Evolutionary conservation across 2,797 vertebrate species (phyloP).

Genomic region (Lemur catta): DNA sequence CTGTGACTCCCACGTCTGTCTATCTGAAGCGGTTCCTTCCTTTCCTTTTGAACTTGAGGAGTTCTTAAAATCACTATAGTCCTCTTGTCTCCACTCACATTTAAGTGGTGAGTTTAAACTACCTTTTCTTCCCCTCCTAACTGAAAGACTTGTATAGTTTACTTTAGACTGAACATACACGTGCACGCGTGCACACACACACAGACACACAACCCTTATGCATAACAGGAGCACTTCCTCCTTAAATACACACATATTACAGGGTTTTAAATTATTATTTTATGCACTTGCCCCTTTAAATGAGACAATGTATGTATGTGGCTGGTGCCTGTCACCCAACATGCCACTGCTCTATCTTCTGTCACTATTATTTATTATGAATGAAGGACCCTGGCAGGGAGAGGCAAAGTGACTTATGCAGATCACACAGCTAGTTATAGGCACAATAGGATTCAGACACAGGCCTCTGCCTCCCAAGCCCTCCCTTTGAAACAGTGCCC

Average conservation of each 20-base stretch:
- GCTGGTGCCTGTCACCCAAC: not conserved
- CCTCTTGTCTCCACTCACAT: not conserved
- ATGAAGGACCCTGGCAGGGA: not conserved
- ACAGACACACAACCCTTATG: not conserved
- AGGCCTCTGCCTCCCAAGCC: not conserved
- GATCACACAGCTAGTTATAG: not conserved
- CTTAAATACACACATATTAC: not conserved
- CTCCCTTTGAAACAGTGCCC: not conserved
- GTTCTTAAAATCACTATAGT: not conserved
- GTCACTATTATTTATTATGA: not conserved
- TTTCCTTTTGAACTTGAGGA: not conserved
- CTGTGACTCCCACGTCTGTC: rapidly evolving
- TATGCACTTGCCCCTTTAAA: not conserved
- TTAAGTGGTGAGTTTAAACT: not conserved
- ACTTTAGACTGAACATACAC: not conserved
- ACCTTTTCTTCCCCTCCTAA: not conserved
- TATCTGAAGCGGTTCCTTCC: not conserved
- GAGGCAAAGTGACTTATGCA: not conserved
- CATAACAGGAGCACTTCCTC: not conserved
- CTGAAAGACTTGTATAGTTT: not conserved
- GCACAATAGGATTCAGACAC: not conserved
- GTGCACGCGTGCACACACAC: not conserved
- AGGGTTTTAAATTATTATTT: not conserved
- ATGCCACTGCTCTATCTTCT: not conserved
- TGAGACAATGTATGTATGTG: not conserved